phyloP scores from a whole-genome alignment of 2,113 vertebrate genomes.

The Chamaetylas fuelleborni region DNA sequence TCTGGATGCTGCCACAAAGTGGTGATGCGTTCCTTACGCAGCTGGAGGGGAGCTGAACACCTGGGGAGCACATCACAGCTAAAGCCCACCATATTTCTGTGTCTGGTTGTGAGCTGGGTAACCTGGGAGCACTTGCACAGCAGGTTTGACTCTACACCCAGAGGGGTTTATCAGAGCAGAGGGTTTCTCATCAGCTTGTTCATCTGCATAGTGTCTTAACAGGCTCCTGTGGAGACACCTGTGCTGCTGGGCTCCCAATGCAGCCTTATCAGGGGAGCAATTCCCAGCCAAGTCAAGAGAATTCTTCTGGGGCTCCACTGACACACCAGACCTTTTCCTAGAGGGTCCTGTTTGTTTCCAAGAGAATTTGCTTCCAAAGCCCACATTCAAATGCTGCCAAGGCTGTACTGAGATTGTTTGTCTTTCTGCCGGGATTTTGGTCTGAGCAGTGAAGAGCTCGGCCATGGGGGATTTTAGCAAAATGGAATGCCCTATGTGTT shows the following conservation, averaged over 20 bases:
- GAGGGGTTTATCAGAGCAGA: neutral
- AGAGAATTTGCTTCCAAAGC: neutral
- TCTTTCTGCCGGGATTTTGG: neutral
- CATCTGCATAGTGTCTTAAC: neutral
- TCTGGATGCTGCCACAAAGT: neutral
- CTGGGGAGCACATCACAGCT: neutral
- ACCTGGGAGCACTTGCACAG: neutral
- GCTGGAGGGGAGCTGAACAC: neutral
- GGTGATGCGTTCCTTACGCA: rapidly evolving
- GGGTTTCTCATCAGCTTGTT: neutral
- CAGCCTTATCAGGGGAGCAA: neutral
- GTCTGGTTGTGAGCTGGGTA: neutral
- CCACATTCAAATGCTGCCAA: neutral
- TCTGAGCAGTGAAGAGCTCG: neutral
- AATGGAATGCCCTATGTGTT: neutral
- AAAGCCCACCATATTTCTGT: rapidly evolving
- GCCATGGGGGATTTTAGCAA: neutral
- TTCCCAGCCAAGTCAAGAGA: neutral
- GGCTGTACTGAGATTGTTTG: rapidly evolving
- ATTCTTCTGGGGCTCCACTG: neutral
- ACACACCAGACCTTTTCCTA: neutral
- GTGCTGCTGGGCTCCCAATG: neutral
- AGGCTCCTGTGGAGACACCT: neutral
- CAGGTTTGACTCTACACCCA: neutral
- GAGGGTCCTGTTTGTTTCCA: neutral